phyloP scores from a whole-genome alignment of 2,888 invertebrate species.

The Pseudoips prasinana region DNA sequence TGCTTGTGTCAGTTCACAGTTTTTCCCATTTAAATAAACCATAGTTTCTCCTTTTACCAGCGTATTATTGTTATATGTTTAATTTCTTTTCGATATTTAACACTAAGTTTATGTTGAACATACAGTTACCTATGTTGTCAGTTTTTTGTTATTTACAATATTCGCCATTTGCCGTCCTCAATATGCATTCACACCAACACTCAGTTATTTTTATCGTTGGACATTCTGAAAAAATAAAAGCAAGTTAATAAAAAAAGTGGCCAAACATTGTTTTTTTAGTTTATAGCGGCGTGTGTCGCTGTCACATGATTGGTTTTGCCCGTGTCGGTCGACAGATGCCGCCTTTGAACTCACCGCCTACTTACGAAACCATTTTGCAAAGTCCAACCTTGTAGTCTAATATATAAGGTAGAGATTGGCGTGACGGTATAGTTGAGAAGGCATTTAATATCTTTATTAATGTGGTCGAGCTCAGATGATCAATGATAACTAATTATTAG shows the following conservation, averaged over 20 bases:
- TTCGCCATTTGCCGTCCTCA: no score
- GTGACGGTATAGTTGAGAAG: constrained; percentile 21
- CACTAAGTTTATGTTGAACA: no score
- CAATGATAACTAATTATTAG: constrained; percentile 39
- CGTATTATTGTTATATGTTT: no score
- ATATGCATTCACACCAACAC: no score
- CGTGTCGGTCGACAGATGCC: constrained; percentile 59
- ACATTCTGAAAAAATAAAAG: no score
- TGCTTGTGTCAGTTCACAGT: no score
- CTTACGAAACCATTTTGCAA: constrained; percentile 6
- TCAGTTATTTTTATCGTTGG: no score
- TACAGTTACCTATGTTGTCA: no score
- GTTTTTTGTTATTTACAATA: no score
- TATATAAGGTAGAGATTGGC: constrained; percentile 4
- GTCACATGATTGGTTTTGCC: constrained; percentile 71
- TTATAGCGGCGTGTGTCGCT: constrained; percentile 50
- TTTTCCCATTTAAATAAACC: no score
- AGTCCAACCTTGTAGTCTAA: constrained; percentile 3
- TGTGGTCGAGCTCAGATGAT: constrained; percentile 39
- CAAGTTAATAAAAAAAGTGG: constrained; percentile 29
- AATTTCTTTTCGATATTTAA: no score
- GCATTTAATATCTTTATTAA: constrained; percentile 40
- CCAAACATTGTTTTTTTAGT: constrained; percentile 34
- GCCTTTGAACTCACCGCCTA: constrained; percentile 65
- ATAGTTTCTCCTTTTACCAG: no score